phyloP scores from a whole-genome alignment of 2,888 invertebrate genomes.

The Anagyrus pseudococci region DNA sequence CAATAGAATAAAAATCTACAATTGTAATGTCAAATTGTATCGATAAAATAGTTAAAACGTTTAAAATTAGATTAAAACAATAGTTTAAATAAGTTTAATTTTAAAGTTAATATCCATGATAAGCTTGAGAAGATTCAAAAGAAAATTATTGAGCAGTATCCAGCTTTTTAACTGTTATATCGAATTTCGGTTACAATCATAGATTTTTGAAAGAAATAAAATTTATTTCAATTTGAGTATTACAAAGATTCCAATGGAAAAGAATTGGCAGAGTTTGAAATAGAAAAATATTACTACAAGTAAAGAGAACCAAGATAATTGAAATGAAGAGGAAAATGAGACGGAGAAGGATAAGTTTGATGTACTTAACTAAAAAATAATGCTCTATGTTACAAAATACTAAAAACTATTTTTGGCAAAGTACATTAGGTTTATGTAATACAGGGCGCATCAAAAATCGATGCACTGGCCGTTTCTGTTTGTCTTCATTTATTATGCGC shows the following conservation, averaged over 20 bases:
- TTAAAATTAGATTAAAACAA: too few species aligned
- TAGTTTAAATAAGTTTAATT: too few species aligned
- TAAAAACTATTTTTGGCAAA: constrained; percentile 63
- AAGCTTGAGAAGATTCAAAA: too few species aligned
- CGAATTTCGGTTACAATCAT: neutral
- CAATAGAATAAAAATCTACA: too few species aligned
- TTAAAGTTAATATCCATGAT: too few species aligned
- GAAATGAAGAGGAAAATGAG: too few species aligned
- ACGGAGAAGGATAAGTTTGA: constrained; percentile 41
- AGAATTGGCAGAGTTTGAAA: constrained; percentile 37
- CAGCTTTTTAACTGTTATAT: too few species aligned
- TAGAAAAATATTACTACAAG: too few species aligned
- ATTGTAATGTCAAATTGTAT: too few species aligned
- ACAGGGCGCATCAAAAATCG: constrained; percentile 52
- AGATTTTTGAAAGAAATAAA: neutral
- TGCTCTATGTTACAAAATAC: constrained; percentile 60
- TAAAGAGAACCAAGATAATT: too few species aligned
- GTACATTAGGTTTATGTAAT: constrained; percentile 56
- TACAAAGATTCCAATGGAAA: neutral
- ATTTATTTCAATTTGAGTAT: neutral
- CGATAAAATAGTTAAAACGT: too few species aligned
- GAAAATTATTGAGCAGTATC: too few species aligned
- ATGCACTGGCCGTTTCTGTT: constrained; percentile 59
- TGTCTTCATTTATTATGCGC: constrained; percentile 51
- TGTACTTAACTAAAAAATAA: constrained; percentile 60